Evolutionary conservation across 2,888 invertebrate species (phyloP).

Genomic region (Corbicula japonica): DNA sequence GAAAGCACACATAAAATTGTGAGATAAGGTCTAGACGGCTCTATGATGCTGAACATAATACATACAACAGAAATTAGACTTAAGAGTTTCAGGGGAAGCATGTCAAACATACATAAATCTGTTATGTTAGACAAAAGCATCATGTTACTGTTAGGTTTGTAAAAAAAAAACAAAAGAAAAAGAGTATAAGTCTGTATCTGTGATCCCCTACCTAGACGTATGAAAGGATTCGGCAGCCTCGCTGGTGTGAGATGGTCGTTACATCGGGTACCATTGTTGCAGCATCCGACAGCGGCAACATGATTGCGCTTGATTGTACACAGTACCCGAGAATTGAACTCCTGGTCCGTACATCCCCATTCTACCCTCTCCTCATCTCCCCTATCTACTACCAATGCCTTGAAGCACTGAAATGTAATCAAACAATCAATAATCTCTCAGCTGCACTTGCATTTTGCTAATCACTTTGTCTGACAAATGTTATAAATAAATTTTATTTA

Average conservation of each 20-base stretch:
- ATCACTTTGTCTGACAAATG: too few species aligned
- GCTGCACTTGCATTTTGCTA: neutral
- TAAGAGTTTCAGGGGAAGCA: too few species aligned
- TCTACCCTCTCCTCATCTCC: slow-evolving; percentile 27
- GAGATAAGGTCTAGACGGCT: too few species aligned
- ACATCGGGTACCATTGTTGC: slow-evolving; percentile 71
- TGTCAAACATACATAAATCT: too few species aligned
- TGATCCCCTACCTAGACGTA: slow-evolving; percentile 29
- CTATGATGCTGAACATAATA: too few species aligned
- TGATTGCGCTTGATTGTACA: slow-evolving; percentile 42
- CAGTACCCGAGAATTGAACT: slow-evolving; percentile 31
- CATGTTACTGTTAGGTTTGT: too few species aligned
- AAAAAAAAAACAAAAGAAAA: too few species aligned
- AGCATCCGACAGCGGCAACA: slow-evolving; percentile 71
- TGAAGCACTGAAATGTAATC: slow-evolving; percentile 60
- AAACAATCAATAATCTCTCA: neutral
- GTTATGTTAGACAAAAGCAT: too few species aligned
- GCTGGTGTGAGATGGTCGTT: slow-evolving; percentile 67
- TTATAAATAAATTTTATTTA: too few species aligned
- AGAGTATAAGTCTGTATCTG: neutral
- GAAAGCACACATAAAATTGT: too few species aligned
- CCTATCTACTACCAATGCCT: slow-evolving; percentile 39
- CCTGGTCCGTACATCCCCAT: slow-evolving; percentile 52
- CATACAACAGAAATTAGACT: too few species aligned
- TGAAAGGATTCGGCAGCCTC: slow-evolving; percentile 30